These are phyloP conservation scores for Campoplex capitator DNA, from an alignment of 2,888 invertebrate species.

Conservation along the genomic window DNA sequence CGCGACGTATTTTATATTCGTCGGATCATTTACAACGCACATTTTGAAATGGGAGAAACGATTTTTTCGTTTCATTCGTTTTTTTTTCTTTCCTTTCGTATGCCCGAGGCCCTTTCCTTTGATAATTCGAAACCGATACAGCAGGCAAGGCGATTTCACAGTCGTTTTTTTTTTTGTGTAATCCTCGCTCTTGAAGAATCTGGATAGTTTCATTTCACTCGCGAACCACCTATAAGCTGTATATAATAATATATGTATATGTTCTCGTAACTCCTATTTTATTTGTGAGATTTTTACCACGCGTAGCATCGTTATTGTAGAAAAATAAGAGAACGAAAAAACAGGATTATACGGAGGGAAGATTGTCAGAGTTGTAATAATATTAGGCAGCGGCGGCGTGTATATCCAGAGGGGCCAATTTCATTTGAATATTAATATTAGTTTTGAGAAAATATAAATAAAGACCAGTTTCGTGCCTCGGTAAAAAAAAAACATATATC, in stretches of 20 bases:
- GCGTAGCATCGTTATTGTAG: background rate
- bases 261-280: background rate
- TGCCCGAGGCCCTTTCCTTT: conserved; percentile 5
- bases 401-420: background rate
- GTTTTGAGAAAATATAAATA: background rate
- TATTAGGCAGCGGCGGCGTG: too few species aligned
- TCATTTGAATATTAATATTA: too few species aligned
- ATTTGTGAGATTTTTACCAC: background rate
- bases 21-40: conserved; percentile 9
- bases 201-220: background rate
- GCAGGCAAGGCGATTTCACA: background rate
- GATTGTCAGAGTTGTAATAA: too few species aligned
- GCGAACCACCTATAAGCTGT: too few species aligned
- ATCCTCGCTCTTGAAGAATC: background rate
- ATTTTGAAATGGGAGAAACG: conserved; percentile 7
- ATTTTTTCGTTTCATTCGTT: background rate
- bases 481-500: background rate
- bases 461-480: background rate
- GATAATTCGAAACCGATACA: conserved; percentile 9
- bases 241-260: background rate
- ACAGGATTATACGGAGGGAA: too few species aligned
- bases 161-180: conserved; percentile 1
- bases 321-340: background rate
- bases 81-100: background rate
- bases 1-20: conserved; percentile 14